Percentiles rank a stretch among this genome's conserved stretches.
Evolutionary conservation across 1,140 invertebrate genomes (phyloP).

Genomic region (Arion vulgaris): DNA sequence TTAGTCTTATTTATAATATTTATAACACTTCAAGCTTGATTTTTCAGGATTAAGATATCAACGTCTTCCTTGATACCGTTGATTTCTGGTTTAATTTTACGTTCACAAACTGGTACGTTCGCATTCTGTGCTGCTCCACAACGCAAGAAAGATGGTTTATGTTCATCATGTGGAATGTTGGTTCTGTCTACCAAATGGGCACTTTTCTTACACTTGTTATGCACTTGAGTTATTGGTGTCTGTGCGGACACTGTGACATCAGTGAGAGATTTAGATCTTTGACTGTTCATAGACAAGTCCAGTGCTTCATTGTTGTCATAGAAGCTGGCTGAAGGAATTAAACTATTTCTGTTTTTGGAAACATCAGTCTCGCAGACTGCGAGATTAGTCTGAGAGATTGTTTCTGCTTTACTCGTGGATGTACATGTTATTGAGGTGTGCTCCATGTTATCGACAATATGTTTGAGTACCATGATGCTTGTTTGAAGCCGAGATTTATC

Average conservation of each 20-base stretch:
- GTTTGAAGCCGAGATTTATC: slow-evolving; percentile 3
- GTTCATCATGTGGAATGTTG: not conserved
- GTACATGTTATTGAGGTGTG: not conserved
- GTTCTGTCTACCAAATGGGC: not conserved
- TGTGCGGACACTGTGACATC: not conserved
- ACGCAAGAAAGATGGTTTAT: not conserved
- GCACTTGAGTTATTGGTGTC: not conserved
- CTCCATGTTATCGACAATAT: not conserved
- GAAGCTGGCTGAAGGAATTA: not conserved
- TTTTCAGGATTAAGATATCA: not conserved
- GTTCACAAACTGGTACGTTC: not conserved
- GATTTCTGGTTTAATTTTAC: not conserved
- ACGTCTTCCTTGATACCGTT: not conserved
- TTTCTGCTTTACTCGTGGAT: not conserved
- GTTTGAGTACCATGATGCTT: not conserved
- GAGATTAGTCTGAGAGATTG: too few relatives aligned
- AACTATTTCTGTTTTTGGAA: too few relatives aligned
- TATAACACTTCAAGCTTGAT: not conserved
- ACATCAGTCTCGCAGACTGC: not conserved
- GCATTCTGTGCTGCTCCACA: not conserved
- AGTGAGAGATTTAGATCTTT: not conserved
- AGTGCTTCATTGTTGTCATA: not conserved
- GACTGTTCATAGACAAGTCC: not conserved
- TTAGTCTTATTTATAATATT: too few relatives aligned
- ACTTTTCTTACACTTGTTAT: not conserved